Evolutionary conservation across 2,113 vertebrate species (phyloP).

Genomic region (Agapornis roseicollis): DNA sequence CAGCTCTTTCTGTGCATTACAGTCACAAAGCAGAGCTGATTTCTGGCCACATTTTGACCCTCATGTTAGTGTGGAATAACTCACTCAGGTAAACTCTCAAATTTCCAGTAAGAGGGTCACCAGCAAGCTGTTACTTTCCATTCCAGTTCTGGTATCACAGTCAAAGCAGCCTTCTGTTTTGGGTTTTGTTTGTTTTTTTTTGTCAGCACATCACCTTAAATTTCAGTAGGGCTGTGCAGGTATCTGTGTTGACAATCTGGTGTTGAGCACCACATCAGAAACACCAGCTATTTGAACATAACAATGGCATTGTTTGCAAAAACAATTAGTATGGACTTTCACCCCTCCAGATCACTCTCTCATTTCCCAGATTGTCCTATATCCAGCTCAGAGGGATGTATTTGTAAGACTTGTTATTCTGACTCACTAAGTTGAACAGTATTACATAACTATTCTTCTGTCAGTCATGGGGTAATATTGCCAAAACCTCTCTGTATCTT

Average conservation of each 20-base stretch:
- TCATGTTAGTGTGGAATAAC: neutral
- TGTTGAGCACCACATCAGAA: neutral
- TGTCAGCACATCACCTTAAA: slow-evolving; percentile 17
- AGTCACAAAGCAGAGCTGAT: neutral
- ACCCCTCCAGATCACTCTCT: neutral
- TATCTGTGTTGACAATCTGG: neutral
- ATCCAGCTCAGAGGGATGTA: slow-evolving; percentile 56
- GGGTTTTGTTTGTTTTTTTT: too few species aligned
- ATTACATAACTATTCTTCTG: slow-evolving; percentile 76
- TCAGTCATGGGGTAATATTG: slow-evolving; percentile 59
- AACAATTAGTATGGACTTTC: neutral
- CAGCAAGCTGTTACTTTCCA: slow-evolving; percentile 13
- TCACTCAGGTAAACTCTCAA: neutral
- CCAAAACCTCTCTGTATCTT: slow-evolving; percentile 67
- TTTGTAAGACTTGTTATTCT: slow-evolving; percentile 63
- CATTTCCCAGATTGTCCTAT: neutral
- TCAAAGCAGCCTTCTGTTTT: neutral
- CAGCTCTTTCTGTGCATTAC: neutral
- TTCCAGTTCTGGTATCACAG: neutral
- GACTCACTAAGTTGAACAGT: slow-evolving; percentile 58
- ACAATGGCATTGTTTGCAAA: neutral
- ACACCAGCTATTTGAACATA: neutral
- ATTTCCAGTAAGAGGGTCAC: neutral
- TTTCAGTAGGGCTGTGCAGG: neutral
- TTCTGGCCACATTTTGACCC: neutral